Base-by-base conservation (phyloP, 1,140 invertebrate genomes). In the Macrocentrus cingulum region DNA sequence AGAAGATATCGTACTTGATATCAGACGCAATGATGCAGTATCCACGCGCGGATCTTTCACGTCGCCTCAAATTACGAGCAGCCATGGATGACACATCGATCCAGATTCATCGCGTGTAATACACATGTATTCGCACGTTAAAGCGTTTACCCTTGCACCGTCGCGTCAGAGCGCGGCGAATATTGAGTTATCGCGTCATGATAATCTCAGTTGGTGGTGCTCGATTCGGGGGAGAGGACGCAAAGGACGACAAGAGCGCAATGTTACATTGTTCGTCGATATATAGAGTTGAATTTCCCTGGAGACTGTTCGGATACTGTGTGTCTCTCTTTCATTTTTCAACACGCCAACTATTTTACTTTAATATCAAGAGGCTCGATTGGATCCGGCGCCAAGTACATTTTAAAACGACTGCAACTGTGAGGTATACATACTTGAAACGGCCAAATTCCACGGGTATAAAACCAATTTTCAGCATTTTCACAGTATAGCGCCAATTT, bases 241-340 rank as follows among this genome's bases (percentile, higher is more conserved):
- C 25, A 11, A 22, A 52, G 29, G 29, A 11, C 23, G 7, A 7
- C 15, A 34, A 32, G 13, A 8, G 36, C 19, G 34, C 50, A 23
- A 20, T 57, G 46, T 57, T 50, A 50, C 36, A 48, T 18, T 11
- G 44, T 48, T 56, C 45, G 45, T 57, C 55, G 46, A n/a, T n/a
- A n/a, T n/a, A 57, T 57, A 57, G 55, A 37, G 55, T 57, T 57
- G 55, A 39, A 57, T 57, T 57, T 57, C 55, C 55, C 55, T 11
- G 2, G 46, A 39, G 55, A 57, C 25, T 13, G 13, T 37, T 22
- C 34, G 7, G 13, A 16, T 13, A 16, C 7, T 37, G 19, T 37
- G 50, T 25, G n/a, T 15, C 54, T 56, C 16, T 49, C 13, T 32
- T 22, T 18, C 20, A 45, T 32, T 45, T 29, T 13, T 13, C 13